phyloP scores from a whole-genome alignment of 2,797 vertebrate species.

The Octomys mimax region DNA sequence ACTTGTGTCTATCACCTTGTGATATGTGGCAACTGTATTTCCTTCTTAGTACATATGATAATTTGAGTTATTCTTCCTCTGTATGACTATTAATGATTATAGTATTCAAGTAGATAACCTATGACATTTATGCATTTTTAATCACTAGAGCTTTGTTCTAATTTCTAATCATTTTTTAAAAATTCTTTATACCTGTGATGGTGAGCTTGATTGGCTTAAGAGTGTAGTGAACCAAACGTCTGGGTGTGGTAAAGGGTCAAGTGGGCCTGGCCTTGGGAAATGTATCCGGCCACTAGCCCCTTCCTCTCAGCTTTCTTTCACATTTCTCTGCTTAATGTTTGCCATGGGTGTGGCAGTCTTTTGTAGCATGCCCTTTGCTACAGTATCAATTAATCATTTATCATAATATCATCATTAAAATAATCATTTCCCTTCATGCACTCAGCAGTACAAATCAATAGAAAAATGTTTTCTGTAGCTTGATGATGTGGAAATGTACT shows the following conservation, averaged over 20 bases:
- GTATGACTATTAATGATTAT: background rate
- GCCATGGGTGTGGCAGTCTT: background rate
- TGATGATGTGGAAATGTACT: background rate
- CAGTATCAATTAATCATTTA: background rate
- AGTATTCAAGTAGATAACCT: background rate
- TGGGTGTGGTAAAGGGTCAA: background rate
- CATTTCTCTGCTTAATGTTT: background rate
- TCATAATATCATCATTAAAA: no score
- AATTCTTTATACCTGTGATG: background rate
- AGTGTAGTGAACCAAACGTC: background rate
- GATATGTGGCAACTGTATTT: background rate
- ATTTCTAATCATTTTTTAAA: background rate
- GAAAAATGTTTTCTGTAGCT: background rate
- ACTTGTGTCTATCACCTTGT: background rate
- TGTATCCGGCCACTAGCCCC: background rate
- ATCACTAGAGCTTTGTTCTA: background rate
- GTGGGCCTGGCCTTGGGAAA: background rate
- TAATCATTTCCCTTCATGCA: no score
- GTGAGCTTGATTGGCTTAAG: background rate
- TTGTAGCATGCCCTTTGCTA: background rate
- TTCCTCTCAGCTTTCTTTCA: background rate
- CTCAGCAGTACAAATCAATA: no score
- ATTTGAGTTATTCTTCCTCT: background rate
- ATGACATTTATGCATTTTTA: background rate
- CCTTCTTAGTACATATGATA: background rate